Evolutionary conservation across 2,113 vertebrate genomes (phyloP).

Genomic region (Semicossyphus pulcher): DNA sequence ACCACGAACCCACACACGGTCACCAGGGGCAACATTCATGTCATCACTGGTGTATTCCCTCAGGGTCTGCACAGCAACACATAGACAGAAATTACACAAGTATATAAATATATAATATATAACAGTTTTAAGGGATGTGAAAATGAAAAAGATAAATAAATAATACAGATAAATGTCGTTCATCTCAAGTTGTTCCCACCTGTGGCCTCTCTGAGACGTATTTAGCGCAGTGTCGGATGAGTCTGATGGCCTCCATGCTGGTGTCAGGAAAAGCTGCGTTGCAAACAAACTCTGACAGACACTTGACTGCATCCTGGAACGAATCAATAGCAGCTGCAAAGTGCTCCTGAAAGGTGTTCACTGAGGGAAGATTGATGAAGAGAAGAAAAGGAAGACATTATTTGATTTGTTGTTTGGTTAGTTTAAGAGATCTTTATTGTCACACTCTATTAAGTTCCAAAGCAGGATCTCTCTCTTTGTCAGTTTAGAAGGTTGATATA

Average conservation of each 20-base stretch:
- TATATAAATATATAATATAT: not conserved
- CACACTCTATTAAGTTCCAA: not conserved
- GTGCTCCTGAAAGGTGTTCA: constrained; percentile 93
- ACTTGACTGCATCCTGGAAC: constrained; percentile 98
- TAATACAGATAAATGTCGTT: not conserved
- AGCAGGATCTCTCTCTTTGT: not conserved
- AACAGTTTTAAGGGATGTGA: too few species aligned
- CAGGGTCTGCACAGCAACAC: constrained; percentile 85
- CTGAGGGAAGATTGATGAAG: constrained; percentile 71
- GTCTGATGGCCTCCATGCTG: constrained; percentile 97
- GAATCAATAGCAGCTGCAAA: constrained; percentile 98
- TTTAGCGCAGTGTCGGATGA: constrained; percentile 96
- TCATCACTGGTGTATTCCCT: constrained; percentile 98
- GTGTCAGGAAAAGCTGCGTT: constrained; percentile 96
- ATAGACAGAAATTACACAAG: not conserved
- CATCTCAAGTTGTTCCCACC: constrained; percentile 74
- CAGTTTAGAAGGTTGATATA: not conserved
- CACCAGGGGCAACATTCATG: constrained; percentile 97
- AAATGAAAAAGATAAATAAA: not conserved
- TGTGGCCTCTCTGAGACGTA: constrained; percentile 94
- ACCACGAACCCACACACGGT: constrained; percentile 97
- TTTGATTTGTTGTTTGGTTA: not conserved
- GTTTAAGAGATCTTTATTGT: not conserved
- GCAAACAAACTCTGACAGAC: constrained; percentile 97
- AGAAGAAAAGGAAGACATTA: not conserved